Evolutionary conservation across 1,140 invertebrate genomes (phyloP).

Genomic region (Galendromus occidentalis): DNA sequence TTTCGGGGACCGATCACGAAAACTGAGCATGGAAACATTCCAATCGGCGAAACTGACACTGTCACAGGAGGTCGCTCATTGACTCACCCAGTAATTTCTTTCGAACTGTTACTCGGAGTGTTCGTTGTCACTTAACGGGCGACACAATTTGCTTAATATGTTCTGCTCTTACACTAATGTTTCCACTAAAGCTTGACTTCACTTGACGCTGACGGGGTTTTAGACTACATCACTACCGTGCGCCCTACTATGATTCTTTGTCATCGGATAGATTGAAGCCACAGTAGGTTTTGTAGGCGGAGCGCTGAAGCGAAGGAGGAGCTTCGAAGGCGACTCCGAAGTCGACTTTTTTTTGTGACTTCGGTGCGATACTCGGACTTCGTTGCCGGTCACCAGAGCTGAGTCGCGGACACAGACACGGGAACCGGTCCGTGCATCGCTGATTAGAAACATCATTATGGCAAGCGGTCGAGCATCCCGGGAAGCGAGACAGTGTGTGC

Average conservation of each 20-base stretch:
- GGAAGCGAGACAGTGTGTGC: no score
- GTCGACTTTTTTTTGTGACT: not conserved
- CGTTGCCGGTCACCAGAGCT: no score
- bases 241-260: not conserved
- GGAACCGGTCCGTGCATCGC: no score
- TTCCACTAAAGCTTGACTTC: not conserved
- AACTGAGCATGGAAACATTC: not conserved
- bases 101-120: not conserved
- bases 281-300: not conserved
- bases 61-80: not conserved
- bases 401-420: no score
- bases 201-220: no score
- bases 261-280: conserved; percentile 8
- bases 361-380: not conserved
- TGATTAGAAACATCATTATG: no score
- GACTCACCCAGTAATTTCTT: not conserved
- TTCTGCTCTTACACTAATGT: conserved; percentile 8
- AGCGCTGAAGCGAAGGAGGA: not conserved
- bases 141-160: conserved; percentile 9
- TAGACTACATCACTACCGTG: no score
- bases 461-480: no score
- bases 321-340: not conserved
- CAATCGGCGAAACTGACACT: not conserved
- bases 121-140: conserved; percentile 1
- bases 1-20: not conserved